Evolutionary conservation across 2,797 vertebrate species (phyloP).

Genomic region (Gastrophryne carolinensis): DNA sequence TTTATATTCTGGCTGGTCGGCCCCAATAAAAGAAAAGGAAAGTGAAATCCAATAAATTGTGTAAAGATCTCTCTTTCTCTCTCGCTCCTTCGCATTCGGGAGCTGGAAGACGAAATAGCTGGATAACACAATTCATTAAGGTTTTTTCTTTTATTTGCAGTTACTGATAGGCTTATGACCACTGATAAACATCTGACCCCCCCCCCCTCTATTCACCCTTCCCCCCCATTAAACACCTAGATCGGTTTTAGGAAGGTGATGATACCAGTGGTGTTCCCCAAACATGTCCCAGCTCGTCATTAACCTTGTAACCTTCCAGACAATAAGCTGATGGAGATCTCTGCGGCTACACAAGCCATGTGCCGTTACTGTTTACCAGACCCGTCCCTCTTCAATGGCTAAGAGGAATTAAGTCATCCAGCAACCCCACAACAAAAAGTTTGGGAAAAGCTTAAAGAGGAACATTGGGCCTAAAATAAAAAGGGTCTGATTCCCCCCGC

Average conservation of each 20-base stretch:
- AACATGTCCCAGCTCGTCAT: slow-evolving; percentile 5
- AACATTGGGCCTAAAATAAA: no score
- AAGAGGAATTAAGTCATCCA: background rate
- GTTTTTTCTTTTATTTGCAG: background rate
- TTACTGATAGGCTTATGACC: background rate
- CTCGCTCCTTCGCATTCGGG: no score
- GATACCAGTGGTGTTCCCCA: slow-evolving; percentile 1
- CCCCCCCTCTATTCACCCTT: no score
- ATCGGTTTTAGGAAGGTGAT: background rate
- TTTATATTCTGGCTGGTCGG: background rate
- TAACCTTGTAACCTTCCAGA: slow-evolving; percentile 19
- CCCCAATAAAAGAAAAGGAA: background rate
- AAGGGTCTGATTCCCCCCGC: no score
- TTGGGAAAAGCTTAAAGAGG: no score
- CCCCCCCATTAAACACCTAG: background rate
- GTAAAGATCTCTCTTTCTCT: no score
- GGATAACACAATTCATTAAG: background rate
- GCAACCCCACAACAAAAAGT: background rate
- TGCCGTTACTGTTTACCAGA: background rate
- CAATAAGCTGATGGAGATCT: background rate
- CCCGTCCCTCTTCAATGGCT: background rate
- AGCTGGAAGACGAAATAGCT: background rate
- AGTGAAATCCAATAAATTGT: no score
- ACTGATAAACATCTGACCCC: background rate
- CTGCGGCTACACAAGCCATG: background rate